Evolutionary conservation across 2,113 vertebrate genomes (phyloP).

Genomic region (Mus spicilegus): DNA sequence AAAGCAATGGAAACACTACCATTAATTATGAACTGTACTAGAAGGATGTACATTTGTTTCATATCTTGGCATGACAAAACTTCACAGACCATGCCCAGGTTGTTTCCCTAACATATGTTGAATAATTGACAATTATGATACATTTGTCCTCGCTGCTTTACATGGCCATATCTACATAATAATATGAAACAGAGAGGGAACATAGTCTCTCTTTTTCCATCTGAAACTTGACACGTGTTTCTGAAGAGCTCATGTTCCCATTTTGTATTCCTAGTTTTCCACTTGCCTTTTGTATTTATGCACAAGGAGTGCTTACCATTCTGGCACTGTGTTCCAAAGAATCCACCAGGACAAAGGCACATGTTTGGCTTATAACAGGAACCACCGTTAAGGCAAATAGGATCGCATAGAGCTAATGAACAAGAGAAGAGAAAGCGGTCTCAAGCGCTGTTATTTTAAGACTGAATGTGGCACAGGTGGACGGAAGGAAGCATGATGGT

Average conservation of each 20-base stretch:
- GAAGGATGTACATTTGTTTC: slow-evolving; percentile 89
- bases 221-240: background rate
- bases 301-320: slow-evolving; percentile 88
- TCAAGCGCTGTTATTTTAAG: slow-evolving; percentile 48
- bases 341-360: slow-evolving; percentile 93
- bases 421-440: slow-evolving; percentile 22
- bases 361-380: slow-evolving; percentile 90
- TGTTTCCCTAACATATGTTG: slow-evolving; percentile 86
- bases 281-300: slow-evolving; percentile 9
- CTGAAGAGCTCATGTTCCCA: background rate
- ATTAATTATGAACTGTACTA: background rate
- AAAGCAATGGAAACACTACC: background rate
- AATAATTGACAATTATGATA: background rate
- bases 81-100: slow-evolving; percentile 91
- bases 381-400: slow-evolving; percentile 94
- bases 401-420: slow-evolving; percentile 91
- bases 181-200: background rate
- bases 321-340: slow-evolving; percentile 94
- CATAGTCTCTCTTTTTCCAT: background rate
- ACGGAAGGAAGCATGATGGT: slow-evolving; percentile 29
- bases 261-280: background rate
- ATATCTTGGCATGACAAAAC: slow-evolving; percentile 89
- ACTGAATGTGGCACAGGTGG: slow-evolving; percentile 27
- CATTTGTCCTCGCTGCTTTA: background rate
- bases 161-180: background rate